phyloP scores from a whole-genome alignment of 2,797 vertebrate genomes.

The Pyrocephalus nanus region DNA sequence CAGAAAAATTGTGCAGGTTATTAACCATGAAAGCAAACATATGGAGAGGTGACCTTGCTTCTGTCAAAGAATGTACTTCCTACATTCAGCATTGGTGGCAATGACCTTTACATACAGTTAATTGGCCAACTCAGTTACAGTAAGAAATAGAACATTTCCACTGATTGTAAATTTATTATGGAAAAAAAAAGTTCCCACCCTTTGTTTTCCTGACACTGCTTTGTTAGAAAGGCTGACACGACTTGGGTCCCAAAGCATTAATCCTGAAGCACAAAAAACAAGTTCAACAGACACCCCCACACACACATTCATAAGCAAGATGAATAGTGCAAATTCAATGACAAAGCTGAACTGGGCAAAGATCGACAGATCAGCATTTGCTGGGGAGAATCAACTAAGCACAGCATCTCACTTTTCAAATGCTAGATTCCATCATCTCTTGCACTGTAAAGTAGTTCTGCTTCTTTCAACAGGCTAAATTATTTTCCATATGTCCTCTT shows the following conservation, averaged over 20 bases:
- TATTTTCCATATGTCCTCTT: background rate
- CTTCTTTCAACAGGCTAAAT: background rate
- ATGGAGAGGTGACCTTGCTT: conserved; percentile 66
- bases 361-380: background rate
- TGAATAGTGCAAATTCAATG: background rate
- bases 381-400: background rate
- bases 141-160: background rate
- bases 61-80: background rate
- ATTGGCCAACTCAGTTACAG: background rate
- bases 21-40: conserved; percentile 72
- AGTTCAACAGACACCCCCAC: background rate
- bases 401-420: background rate
- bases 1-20: conserved; percentile 57
- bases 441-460: background rate
- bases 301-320: background rate
- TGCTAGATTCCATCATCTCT: background rate
- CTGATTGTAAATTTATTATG: background rate
- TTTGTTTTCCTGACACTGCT: background rate
- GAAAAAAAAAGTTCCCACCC: background rate
- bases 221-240: background rate
- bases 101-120: background rate
- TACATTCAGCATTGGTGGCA: background rate
- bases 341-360: background rate
- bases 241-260: background rate
- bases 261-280: background rate